Base-by-base conservation (phyloP, 2,888 invertebrate genomes). In the Caenorhabditis becei region DNA sequence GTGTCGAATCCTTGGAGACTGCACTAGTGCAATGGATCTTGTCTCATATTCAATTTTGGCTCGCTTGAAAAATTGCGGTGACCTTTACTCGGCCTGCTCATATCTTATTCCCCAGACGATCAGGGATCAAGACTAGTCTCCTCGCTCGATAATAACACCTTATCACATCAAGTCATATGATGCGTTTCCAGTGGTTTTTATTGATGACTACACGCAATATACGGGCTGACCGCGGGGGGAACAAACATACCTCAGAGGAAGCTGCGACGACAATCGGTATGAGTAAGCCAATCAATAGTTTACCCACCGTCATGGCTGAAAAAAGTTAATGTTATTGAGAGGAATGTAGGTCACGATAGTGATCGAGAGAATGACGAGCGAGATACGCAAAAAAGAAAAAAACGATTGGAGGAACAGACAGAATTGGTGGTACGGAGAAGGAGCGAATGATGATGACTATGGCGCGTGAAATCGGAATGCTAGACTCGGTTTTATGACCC, bases 251-350 rank as follows among this genome's bases (percentile, higher is more conserved):
- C 80, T 81, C 71, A 28, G 66, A 62, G 58, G 67, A 56, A 20
- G 67, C 59, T 62, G 77, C 66, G 49, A 63, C 62, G 32, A 81
- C 18, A 62, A 81, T 77, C 66, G 77, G 81, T 71, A 81, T 81
- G 59, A 81, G 81, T 69, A 81, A 72, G 67, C 81, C 81, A 77
- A 72, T 72, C 77, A 81, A 35, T 62, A 81, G 77, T 81, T 77
- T 81, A 81, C 81, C 81, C 81, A 71, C 70, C 77, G 77, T 77
- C 81, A 81, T 81, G 66, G 71, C 77, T 77, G 71, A 79, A 79
- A 72, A 79, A 62, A 72, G 10, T 44, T 37, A 24, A 18, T 58
- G 44, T 49, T 58, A 61, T 63, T 24, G 23, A 37, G 23, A 23
- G 18, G 5, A 65, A 67, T 47, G 24, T 63, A 23, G 77, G 69